Conservation (phyloP, 2,888 invertebrate species). For the Coenonympha arcania region DNA sequence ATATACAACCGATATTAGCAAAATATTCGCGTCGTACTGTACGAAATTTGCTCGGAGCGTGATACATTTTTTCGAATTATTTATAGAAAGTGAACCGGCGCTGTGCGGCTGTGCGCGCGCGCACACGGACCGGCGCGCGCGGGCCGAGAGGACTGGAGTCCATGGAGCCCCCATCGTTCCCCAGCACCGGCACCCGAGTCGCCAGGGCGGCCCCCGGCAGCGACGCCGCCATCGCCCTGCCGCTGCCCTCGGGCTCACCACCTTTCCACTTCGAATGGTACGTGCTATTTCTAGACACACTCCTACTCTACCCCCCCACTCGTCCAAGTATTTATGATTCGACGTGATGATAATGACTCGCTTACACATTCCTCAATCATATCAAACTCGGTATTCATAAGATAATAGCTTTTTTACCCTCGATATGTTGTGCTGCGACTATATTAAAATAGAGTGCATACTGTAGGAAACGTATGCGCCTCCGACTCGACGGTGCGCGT, state of each 20-base stretch:
- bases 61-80: slow-evolving; percentile 70
- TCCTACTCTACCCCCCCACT: slow-evolving; percentile 20
- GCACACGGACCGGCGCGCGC: slow-evolving; percentile 66
- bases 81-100: slow-evolving; percentile 70
- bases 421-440: slow-evolving; percentile 21
- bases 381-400: slow-evolving; percentile 1
- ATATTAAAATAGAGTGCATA: slow-evolving; percentile 27
- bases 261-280: slow-evolving; percentile 63
- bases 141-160: slow-evolving; percentile 62
- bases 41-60: slow-evolving; percentile 53
- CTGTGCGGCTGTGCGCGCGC: slow-evolving; percentile 49
- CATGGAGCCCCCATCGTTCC: slow-evolving; percentile 65
- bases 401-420: too few species aligned
- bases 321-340: slow-evolving; percentile 15
- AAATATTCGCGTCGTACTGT: slow-evolving; percentile 63
- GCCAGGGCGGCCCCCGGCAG: slow-evolving; percentile 56
- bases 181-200: slow-evolving; percentile 42
- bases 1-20: slow-evolving; percentile 54
- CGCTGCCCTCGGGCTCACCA: slow-evolving; percentile 53
- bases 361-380: slow-evolving; percentile 9
- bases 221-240: slow-evolving; percentile 45
- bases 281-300: slow-evolving; percentile 37
- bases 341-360: slow-evolving; percentile 10
- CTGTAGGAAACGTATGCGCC: slow-evolving; percentile 23
- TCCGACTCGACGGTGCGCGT: slow-evolving; percentile 46